These are phyloP conservation scores for Lutjanus campechanus DNA, from an alignment of 2,797 vertebrate species.

Conservation along the genomic window DNA sequence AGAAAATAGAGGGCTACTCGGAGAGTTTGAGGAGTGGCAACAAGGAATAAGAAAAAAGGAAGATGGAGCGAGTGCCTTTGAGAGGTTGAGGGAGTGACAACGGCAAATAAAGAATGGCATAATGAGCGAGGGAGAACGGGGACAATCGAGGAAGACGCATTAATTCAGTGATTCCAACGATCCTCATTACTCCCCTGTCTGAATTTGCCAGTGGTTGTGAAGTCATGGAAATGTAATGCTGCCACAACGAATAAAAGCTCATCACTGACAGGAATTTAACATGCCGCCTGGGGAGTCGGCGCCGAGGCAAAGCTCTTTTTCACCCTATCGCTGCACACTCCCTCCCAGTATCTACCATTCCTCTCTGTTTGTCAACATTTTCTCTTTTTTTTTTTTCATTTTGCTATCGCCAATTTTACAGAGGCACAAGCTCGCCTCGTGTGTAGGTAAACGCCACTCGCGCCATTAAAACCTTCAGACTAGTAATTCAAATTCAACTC, in stretches of 20 bases:
- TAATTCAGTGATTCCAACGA: slow-evolving; percentile 68
- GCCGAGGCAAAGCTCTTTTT: slow-evolving; percentile 56
- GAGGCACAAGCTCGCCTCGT: slow-evolving; percentile 21
- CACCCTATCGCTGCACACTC: slow-evolving; percentile 8
- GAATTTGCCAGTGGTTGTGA: slow-evolving; percentile 72
- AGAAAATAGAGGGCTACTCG: slow-evolving; percentile 55
- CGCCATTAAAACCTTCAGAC: slow-evolving; percentile 53
- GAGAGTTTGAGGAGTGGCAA: slow-evolving; percentile 56
- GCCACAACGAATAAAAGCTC: slow-evolving; percentile 77
- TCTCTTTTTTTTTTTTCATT: slow-evolving; percentile 1
- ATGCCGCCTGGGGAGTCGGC: slow-evolving; percentile 44
- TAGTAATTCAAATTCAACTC: slow-evolving; percentile 52
- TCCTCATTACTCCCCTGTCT: slow-evolving; percentile 75
- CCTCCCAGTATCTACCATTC: slow-evolving; percentile 33
- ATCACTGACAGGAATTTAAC: slow-evolving; percentile 69
- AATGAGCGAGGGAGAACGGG: slow-evolving; percentile 56
- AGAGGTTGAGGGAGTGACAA: slow-evolving; percentile 50
- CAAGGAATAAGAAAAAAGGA: slow-evolving; percentile 4
- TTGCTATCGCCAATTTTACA: slow-evolving; percentile 23
- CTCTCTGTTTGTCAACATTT: slow-evolving; percentile 39
- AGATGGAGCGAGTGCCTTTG: slow-evolving; percentile 48
- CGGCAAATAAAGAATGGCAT: slow-evolving; percentile 63
- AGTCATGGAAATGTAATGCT: slow-evolving; percentile 80
- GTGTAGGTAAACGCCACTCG: slow-evolving; percentile 59
- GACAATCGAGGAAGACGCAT: slow-evolving; percentile 60